Percentiles rank a stretch among this genome's conserved stretches.
Conservation (phyloP, 1,140 invertebrate genomes). For the Nixonia krombeini region DNA sequence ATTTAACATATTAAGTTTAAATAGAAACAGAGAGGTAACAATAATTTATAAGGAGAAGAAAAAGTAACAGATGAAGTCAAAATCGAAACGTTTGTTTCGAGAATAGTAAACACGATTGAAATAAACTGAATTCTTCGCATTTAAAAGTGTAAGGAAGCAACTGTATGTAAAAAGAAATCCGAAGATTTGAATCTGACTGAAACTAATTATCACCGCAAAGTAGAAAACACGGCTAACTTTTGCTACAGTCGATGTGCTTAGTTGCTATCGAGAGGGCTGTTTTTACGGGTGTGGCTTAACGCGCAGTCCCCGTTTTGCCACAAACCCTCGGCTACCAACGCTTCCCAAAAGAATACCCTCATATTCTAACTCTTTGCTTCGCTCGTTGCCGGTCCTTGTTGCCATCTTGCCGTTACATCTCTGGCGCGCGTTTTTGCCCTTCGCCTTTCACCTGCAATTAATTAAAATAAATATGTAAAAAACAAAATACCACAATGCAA, state of each 20-base stretch:
- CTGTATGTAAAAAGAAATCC: no score
- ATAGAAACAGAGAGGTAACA: no score
- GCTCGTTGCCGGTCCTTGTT: slow-evolving; percentile 41
- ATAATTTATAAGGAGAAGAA: no score
- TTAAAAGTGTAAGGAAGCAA: no score
- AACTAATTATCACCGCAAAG: background rate
- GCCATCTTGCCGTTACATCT: slow-evolving; percentile 23
- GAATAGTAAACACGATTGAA: no score
- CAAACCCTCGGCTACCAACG: slow-evolving; percentile 6
- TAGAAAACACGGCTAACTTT: background rate
- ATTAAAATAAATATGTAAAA: no score
- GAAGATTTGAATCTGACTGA: background rate
- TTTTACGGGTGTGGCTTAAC: slow-evolving; percentile 70
- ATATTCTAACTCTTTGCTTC: slow-evolving; percentile 3
- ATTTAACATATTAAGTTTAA: no score
- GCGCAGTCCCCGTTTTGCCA: slow-evolving; percentile 48
- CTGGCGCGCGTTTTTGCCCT: slow-evolving; percentile 12
- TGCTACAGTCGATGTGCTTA: slow-evolving; percentile 59
- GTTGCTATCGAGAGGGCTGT: slow-evolving; percentile 63
- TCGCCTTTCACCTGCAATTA: slow-evolving; percentile 1
- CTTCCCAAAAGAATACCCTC: slow-evolving; percentile 16
- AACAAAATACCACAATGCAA: no score
- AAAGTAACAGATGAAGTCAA: no score
- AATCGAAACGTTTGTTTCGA: no score
- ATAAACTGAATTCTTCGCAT: no score